Conservation (phyloP, 1,140 invertebrate species). For the Penaeus japonicus region DNA sequence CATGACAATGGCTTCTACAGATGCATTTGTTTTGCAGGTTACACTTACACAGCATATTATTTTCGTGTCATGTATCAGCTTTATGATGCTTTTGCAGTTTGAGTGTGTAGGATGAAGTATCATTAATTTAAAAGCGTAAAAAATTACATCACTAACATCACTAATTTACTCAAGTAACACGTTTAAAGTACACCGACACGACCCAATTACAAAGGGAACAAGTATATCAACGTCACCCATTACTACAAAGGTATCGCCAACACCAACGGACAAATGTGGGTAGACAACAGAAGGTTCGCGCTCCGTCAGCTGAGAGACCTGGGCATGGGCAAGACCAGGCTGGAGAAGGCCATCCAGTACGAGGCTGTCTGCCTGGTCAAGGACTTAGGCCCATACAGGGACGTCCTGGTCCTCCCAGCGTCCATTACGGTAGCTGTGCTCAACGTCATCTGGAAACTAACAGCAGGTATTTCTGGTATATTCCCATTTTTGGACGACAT, state of each 20-base stretch:
- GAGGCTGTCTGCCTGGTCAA: background rate
- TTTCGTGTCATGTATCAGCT: no score
- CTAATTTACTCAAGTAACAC: no score
- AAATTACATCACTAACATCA: no score
- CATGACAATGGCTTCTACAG: background rate
- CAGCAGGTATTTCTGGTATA: background rate
- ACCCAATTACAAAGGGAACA: no score
- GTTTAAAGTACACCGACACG: no score
- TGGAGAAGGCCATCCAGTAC: constrained; percentile 1
- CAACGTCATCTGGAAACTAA: constrained; percentile 29
- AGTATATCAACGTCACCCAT: background rate
- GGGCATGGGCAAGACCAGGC: background rate
- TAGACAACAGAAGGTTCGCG: background rate
- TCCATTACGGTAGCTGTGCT: background rate
- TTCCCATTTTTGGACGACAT: background rate
- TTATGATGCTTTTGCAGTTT: no score
- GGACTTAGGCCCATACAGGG: background rate
- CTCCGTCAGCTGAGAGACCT: constrained; percentile 11
- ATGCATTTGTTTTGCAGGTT: no score
- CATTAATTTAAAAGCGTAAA: no score
- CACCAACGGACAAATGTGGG: background rate
- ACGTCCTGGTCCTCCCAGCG: background rate
- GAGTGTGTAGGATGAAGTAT: no score
- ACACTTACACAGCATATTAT: no score
- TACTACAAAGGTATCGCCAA: constrained; percentile 2